Evolutionary conservation across 2,797 vertebrate genomes (phyloP).

Genomic region (Pampus argenteus): DNA sequence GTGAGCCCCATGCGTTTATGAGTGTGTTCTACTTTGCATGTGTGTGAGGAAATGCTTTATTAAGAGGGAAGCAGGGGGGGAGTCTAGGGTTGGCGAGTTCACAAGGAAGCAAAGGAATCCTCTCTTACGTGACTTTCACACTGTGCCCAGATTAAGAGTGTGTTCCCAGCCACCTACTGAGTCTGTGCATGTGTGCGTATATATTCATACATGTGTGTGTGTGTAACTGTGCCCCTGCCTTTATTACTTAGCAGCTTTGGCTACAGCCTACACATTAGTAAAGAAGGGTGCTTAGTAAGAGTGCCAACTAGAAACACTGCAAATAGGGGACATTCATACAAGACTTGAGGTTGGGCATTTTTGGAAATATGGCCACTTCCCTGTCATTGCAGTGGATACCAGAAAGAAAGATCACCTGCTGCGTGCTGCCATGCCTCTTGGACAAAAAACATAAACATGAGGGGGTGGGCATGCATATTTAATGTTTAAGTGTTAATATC

Average conservation of each 20-base stretch:
- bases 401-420: slow-evolving; percentile 40
- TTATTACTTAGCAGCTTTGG: slow-evolving; percentile 29
- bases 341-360: not conserved
- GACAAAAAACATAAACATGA: slow-evolving; percentile 74
- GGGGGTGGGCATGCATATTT: slow-evolving; percentile 78
- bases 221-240: slow-evolving; percentile 2
- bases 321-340: slow-evolving; percentile 32
- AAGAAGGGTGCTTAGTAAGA: slow-evolving; percentile 38
- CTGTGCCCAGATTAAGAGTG: slow-evolving; percentile 71
- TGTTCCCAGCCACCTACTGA: slow-evolving; percentile 69
- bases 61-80: slow-evolving; percentile 10
- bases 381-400: slow-evolving; percentile 16
- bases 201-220: not conserved
- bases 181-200: slow-evolving; percentile 17
- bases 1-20: slow-evolving; percentile 7
- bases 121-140: slow-evolving; percentile 72
- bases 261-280: slow-evolving; percentile 46
- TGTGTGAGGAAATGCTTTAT: slow-evolving; percentile 51
- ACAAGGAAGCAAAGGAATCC: slow-evolving; percentile 67
- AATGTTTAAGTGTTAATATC: slow-evolving; percentile 76
- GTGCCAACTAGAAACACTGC: slow-evolving; percentile 36
- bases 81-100: slow-evolving; percentile 48
- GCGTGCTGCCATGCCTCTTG: slow-evolving; percentile 54
- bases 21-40: slow-evolving; percentile 18
- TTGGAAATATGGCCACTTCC: slow-evolving; percentile 45